A percentile compares a stretch with the other conserved stretches of the same genome.
phyloP scores from a whole-genome alignment of 2,888 invertebrate species.

The Apodemia mormo region DNA sequence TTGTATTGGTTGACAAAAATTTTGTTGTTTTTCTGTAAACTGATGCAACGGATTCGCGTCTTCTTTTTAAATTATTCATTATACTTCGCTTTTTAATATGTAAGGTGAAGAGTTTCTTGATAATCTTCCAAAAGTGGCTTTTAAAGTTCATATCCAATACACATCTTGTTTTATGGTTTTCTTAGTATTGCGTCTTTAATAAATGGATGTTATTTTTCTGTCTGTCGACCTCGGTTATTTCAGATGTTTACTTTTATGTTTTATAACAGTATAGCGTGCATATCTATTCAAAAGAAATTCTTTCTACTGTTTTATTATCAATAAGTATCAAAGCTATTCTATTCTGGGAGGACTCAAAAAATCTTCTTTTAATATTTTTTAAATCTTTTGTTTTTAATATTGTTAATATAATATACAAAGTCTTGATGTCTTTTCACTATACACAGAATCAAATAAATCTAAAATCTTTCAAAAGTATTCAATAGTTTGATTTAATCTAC shows the following conservation, averaged over 20 bases:
- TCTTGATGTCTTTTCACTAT: too few relatives aligned
- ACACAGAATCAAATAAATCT: too few relatives aligned
- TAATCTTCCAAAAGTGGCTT: constrained; percentile 41
- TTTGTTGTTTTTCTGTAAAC: constrained; percentile 73
- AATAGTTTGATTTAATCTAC: too few relatives aligned
- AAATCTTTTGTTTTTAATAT: too few relatives aligned
- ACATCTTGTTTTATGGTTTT: background rate
- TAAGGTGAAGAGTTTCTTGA: constrained; percentile 44
- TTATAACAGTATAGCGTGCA: too few relatives aligned
- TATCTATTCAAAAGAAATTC: background rate
- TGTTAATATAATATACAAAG: too few relatives aligned
- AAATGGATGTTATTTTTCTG: background rate
- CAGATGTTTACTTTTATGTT: background rate
- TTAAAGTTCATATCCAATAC: constrained; percentile 41
- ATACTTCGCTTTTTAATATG: constrained; percentile 42
- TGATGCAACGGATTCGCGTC: constrained; percentile 68
- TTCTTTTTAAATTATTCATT: constrained; percentile 54
- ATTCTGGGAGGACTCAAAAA: too few relatives aligned
- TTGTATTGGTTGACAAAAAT: constrained; percentile 63
- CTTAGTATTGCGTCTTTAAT: background rate
- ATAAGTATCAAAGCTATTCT: background rate
- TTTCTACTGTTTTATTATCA: background rate
- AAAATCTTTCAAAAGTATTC: too few relatives aligned
- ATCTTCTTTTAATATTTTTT: too few relatives aligned
- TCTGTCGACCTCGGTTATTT: background rate